Evolutionary conservation across 2,888 invertebrate species (phyloP), one percentile per base, ranked within the genome.

Genomic region (Mactromeris polynyma): DNA sequence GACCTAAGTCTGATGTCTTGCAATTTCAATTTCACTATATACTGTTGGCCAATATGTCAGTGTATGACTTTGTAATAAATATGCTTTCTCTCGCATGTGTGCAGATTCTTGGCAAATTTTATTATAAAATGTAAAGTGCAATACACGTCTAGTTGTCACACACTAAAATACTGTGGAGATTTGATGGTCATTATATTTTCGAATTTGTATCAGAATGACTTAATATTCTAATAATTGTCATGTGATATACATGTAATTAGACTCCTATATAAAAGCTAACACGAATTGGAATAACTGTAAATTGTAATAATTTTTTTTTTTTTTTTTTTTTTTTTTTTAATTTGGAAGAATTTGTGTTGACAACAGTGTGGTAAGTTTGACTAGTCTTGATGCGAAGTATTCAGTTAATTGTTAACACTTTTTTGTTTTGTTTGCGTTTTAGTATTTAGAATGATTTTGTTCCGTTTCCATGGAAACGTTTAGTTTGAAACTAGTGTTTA

Each of bases 121-220:
- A 33, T 14, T 69, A 31, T 33, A 19, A 40, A 14, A 19, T 40
- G 17, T 38, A 78, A 78, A 78, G 78, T 78, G 78, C 78, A 78
- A 78, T 78, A 78, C 40, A 42, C 42, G 33, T 21, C n/a, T 69
- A 33, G 69, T 69, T 69, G 69, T 69, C 69, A 69, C 69, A 69
- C 31, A 69, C 7, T 21, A n/a, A 19, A n/a, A 54, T 64, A 26
- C 7, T 2, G 11, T 7, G 0, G 33, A 33, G 31, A 69, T 69
- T 69, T 33, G 69, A 33, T 31, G 11, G 31, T 31, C 11, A 33
- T 33, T 11, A 54, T 54, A 54, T 54, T 6, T 54, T n/a, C n/a
- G 54, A 54, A 54, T 40, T 40, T 40, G 40, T 40, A 40, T 11
- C 40, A 40, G 11, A 40, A 40, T 40, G 4, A 40, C 11, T 40